These are phyloP conservation scores for Pelosia muscerda DNA, from an alignment of 2,888 invertebrate species.

Conservation along the genomic window DNA sequence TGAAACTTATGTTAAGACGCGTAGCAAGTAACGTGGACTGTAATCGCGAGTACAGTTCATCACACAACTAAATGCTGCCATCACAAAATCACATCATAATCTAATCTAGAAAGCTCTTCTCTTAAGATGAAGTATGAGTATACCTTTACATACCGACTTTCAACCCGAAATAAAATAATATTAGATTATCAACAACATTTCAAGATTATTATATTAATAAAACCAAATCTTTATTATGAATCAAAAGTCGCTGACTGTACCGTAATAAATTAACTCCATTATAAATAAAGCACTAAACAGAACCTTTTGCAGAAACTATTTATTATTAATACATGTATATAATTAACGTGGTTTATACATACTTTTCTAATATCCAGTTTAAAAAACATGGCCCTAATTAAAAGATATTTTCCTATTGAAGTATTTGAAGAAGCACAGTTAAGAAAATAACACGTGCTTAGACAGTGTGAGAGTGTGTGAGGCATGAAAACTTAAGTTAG, in stretches of 20 bases:
- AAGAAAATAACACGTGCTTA: background rate
- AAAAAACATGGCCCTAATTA: background rate
- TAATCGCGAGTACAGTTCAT: constrained; percentile 29
- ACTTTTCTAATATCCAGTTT: background rate
- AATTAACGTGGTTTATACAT: background rate
- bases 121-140: constrained; percentile 11
- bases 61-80: constrained; percentile 51
- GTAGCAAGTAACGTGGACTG: constrained; percentile 29
- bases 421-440: background rate
- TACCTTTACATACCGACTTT: background rate
- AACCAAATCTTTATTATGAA: background rate
- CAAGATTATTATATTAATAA: background rate
- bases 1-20: constrained; percentile 43
- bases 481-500: background rate
- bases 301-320: background rate
- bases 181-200: constrained; percentile 2
- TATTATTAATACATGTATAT: background rate
- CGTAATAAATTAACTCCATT: constrained; percentile 6
- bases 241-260: constrained; percentile 2
- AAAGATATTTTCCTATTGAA: background rate
- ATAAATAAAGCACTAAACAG: background rate
- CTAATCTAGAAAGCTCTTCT: constrained; percentile 24
- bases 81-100: constrained; percentile 50
- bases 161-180: constrained; percentile 9
- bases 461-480: background rate